Base-by-base conservation (phyloP, 2,888 invertebrate species). In the Ametastegia equiseti region DNA sequence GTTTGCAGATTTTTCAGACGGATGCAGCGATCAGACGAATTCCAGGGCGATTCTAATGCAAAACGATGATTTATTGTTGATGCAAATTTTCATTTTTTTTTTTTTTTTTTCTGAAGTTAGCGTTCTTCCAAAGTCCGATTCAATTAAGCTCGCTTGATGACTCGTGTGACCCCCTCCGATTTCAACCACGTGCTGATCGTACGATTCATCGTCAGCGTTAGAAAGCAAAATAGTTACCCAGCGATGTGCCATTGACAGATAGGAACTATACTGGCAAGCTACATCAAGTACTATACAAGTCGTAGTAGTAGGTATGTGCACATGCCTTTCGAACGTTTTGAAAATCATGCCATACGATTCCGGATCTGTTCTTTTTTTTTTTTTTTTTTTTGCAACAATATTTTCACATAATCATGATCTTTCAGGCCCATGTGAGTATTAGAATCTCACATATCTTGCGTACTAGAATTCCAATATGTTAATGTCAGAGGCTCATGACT, bases 131-230 rank as follows among this genome's bases (percentile, higher is more conserved):
- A n/a, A n/a, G n/a, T n/a, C n/a, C n/a, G n/a, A n/a, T n/a, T n/a
- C n/a, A n/a, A n/a, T n/a, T n/a, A n/a, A n/a, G n/a, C n/a, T n/a
- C n/a, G 60, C 30, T 60, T 60, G 60, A 5, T 30, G 15, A 60
- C 60, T 30, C 13, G 15, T 15, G 23, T 60, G 13, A 60, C 27
- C 57, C 15, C 60, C 30, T 13, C 15, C 27, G 11, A 57, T 27
- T 27, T 11, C 27, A 13, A 30, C 57, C 30, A 27, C 3, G 30
- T 13, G 57, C 27, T 57, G 30, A 60, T 60, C 60, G 30, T 60
- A 60, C 60, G 30, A 60, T 60, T 60, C 30, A 60, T 30, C 60
- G 60, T 60, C 60, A 60, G 60, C 60, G 23, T 60, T 60, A 30
- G 60, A 60, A 60, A 60, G 60, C 30, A 30, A 30, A 60, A 11